phyloP scores from a whole-genome alignment of 1,140 invertebrate genomes.

The Macrostomum lignano region DNA sequence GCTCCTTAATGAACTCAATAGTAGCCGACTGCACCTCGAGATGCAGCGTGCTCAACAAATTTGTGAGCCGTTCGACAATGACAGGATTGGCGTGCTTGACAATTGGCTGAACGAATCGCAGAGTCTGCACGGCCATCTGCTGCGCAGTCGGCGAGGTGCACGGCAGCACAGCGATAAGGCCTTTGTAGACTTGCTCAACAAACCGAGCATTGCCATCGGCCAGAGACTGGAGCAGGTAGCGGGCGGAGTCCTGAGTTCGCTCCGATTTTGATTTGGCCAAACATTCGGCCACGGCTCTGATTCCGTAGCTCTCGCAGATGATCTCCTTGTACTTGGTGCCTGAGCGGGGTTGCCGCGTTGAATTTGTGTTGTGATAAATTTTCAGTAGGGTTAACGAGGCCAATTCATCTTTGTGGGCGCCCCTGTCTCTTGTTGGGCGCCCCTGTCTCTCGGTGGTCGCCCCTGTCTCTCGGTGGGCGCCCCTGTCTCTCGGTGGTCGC shows the following conservation, averaged over 20 bases:
- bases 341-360: no score
- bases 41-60: conserved; percentile 20
- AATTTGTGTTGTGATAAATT: no score
- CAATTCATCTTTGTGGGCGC: no score
- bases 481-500: no score
- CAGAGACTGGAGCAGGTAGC: conserved; percentile 18
- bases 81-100: conserved; percentile 17
- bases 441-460: no score
- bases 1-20: conserved; percentile 21
- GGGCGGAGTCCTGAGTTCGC: conserved; percentile 20
- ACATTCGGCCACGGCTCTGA: conserved; percentile 25
- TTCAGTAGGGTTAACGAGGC: no score
- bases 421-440: no score
- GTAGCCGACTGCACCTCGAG: conserved; percentile 25
- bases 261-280: conserved; percentile 25
- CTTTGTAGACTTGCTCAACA: conserved; percentile 25
- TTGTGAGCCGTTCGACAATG: conserved; percentile 20
- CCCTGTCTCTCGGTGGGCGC: no score
- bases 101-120: conserved; percentile 22
- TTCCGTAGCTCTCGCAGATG: conserved; percentile 28
- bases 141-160: conserved; percentile 28
- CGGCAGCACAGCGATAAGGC: conserved; percentile 24
- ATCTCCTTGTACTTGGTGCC: conserved; percentile 27
- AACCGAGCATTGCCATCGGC: conserved; percentile 27
- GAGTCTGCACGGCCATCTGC: conserved; percentile 23